These are phyloP conservation scores for Drosophila greeni DNA, from an alignment of 2,888 invertebrate genomes.

Conservation along the genomic window DNA sequence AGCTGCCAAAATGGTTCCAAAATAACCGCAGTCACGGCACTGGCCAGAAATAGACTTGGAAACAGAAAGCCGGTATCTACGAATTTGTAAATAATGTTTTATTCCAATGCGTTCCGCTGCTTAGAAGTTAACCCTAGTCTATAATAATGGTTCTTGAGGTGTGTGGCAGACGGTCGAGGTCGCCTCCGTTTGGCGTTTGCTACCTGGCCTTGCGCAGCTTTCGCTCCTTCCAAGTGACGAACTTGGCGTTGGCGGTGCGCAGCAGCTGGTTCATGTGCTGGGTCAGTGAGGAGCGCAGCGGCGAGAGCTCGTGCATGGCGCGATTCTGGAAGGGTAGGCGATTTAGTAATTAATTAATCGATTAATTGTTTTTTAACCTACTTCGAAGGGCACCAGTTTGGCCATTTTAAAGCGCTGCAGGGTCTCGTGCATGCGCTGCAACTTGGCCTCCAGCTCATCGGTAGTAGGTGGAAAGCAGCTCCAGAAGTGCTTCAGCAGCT, in stretches of 20 bases:
- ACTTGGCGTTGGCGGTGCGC: constrained; percentile 91
- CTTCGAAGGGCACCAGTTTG: constrained; percentile 91
- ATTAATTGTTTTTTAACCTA: constrained; percentile 69
- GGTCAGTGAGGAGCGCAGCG: constrained; percentile 88
- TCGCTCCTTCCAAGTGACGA: constrained; percentile 90
- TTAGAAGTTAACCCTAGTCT: constrained; percentile 30
- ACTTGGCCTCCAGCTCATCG: constrained; percentile 86
- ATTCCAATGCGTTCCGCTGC: constrained; percentile 39
- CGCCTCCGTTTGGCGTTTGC: constrained; percentile 52
- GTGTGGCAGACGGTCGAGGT: constrained; percentile 29
- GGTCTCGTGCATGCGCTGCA: constrained; percentile 93
- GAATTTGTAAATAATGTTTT: constrained; percentile 37
- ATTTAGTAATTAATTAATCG: neutral
- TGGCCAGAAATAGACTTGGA: constrained; percentile 8
- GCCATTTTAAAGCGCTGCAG: constrained; percentile 92
- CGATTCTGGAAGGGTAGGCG: constrained; percentile 82
- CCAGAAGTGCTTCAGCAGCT: constrained; percentile 97
- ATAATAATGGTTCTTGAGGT: constrained; percentile 41
- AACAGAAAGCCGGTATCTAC: constrained; percentile 5
- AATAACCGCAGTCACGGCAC: constrained; percentile 16
- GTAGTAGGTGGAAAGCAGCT: constrained; percentile 91
- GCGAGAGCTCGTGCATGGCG: constrained; percentile 88
- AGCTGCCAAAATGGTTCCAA: neutral
- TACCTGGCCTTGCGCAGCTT: constrained; percentile 81
- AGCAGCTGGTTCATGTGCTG: constrained; percentile 93